Base-by-base conservation (phyloP, 2,113 vertebrate genomes). In the Tachysurus fulvidraco region DNA sequence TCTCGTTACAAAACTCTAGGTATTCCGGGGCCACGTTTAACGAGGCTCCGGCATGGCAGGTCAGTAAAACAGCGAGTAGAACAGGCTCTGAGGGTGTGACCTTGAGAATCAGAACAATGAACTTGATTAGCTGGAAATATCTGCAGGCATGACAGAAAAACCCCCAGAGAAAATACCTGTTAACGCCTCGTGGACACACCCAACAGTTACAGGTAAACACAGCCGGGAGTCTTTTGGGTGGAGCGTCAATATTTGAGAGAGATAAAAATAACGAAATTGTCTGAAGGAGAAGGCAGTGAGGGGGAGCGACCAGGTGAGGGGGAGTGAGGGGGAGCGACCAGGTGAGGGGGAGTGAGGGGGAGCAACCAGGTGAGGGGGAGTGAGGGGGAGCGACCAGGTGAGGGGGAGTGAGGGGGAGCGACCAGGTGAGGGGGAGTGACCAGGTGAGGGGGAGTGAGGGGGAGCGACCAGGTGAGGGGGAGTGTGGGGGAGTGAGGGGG, bases 21-120 rank as follows among this genome's bases (percentile, higher is more conserved):
- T 36, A 36, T 67, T 83, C 14, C 36, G 36, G 36, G 1, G 36
- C 36, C 36, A 36, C 41, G 9, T 12, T 14, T 54, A 21, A 85
- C 10, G 17, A 50, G 30, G n/a, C 21, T 8, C 1, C 9, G 8
- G 19, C 46, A 52, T 8, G 64, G 12, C 36, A 17, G 4, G 8
- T 28, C 23, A 12, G 4, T 17, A 6, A 60, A 57, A 13, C 5
- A 52, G 44, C 85, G 30, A 28, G 86, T 21, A 55, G 30, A 87
- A 64, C 86, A 76, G 59, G 80, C 52, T 87, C 28, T 16, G 16
- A 16, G 85, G 86, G 86, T n/a, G 81, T 83, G 21, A 54, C 57
- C 28, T 21, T 41, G 11, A 59, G 50, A 81, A 36, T 74, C 41
- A 4, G 36, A 81, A 5, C 23, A 62, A 74, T 0, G 1, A 82